Evolutionary conservation across 2,113 vertebrate genomes (phyloP), one percentile per base, ranked within the genome.

Genomic region (Verasper variegatus): DNA sequence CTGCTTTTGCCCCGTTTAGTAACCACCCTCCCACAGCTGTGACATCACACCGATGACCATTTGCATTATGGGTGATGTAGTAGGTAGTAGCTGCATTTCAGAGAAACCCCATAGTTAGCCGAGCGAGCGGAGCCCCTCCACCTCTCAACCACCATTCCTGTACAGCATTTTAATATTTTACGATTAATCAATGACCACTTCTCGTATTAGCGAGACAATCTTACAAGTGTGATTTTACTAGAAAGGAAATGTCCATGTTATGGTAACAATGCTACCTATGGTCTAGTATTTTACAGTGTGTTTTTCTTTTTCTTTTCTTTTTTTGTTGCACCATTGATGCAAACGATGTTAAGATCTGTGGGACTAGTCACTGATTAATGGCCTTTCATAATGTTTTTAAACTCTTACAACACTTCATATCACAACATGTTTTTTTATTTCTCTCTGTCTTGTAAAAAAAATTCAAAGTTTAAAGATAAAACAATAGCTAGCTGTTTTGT

Each of bases 381-480:
- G 90, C 89, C 91, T 94, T 93, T 92, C 88, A 90, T 86, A 86
- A 91, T 74, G 76, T 94, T 93, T 92, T 89, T 91, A 92, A 90
- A 89, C 80, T 88, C 81, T 91, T 91, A 84, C 58, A 85, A 79
- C 81, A 86, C 80, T 80, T 91, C 86, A 88, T 92, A 86, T 90
- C 90, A 81, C 69, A 24, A 74, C 67, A 77, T 76, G 62, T 71
- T 77, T 78, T 65, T 87, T 80, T 68, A 56, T 63, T 78, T 81
- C 68, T 70, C 54, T 89, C 79, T 84, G 84, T 92, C 89, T 92
- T 91, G 86, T 89, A 90, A 91, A 86, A 92, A 85, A 82, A 74
- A 54, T 2, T 74, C 82, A 47, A 80, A 85, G 63, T 86, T 89
- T 81, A 89, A 90, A 88, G 74, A 74, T 85, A 80, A 84, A 84